A percentile compares a stretch with the other conserved stretches of the same genome.
Conservation (phyloP, 2,797 vertebrate species). For the Mus caroli region DNA sequence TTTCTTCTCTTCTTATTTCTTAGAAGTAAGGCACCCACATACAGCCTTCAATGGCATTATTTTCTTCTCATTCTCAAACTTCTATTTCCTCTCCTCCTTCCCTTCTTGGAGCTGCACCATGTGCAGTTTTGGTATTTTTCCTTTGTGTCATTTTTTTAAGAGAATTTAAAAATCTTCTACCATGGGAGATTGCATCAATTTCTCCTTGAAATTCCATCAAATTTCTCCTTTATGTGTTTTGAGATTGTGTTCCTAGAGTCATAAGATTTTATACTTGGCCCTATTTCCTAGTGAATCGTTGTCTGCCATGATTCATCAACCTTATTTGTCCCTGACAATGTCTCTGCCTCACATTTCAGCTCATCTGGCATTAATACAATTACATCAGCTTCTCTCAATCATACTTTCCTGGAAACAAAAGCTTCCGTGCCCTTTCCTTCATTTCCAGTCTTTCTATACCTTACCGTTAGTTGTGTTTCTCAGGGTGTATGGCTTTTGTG, state of each 20-base stretch:
- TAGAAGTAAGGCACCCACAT: background rate
- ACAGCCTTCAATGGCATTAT: background rate
- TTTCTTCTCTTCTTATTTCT: background rate
- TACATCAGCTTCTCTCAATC: background rate
- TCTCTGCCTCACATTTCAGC: background rate
- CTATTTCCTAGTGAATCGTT: background rate
- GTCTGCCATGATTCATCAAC: background rate
- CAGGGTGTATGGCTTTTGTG: background rate
- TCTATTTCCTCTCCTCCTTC: background rate
- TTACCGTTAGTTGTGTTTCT: background rate
- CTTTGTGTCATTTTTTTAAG: conserved; percentile 6
- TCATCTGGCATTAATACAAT: background rate
- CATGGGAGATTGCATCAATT: background rate
- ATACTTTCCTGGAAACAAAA: background rate
- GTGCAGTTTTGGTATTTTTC: background rate
- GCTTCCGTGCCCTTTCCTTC: background rate
- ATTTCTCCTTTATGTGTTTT: conserved; percentile 32
- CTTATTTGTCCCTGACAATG: background rate
- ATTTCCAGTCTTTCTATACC: background rate
- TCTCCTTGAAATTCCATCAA: conserved; percentile 39
- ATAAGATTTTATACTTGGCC: conserved; percentile 14
- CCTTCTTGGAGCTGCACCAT: background rate
- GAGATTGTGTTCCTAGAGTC: background rate
- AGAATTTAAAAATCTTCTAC: conserved; percentile 11
- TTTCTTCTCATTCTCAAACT: background rate